Evolutionary conservation across 2,888 invertebrate genomes (phyloP).

Genomic region (Nematopogon swammerdamellus): DNA sequence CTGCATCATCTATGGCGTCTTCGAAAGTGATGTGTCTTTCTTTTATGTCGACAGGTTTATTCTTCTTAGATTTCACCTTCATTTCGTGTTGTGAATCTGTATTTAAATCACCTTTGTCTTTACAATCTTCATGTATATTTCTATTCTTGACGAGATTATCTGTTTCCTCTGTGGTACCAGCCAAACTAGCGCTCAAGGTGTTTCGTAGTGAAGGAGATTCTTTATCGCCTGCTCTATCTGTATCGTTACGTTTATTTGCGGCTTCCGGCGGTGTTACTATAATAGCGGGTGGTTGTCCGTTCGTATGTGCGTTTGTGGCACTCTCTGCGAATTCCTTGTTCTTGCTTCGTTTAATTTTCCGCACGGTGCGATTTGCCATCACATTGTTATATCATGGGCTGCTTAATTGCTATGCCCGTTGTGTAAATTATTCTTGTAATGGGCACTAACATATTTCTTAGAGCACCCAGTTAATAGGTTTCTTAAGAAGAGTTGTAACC

Average conservation of each 20-base stretch:
- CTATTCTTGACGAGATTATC: too few species aligned
- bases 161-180: too few species aligned
- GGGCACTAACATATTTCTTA: background rate
- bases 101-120: too few species aligned
- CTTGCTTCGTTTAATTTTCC: constrained; percentile 69
- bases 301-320: constrained; percentile 9
- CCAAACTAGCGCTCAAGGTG: too few species aligned
- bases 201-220: too few species aligned
- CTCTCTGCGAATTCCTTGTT: constrained; percentile 23
- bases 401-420: background rate
- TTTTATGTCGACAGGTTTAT: too few species aligned
- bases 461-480: background rate
- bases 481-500: too few species aligned
- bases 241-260: constrained; percentile 8
- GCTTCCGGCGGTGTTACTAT: constrained; percentile 33
- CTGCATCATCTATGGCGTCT: too few species aligned
- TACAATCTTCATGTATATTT: too few species aligned
- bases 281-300: constrained; percentile 29
- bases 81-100: constrained; percentile 18
- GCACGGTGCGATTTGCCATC: constrained; percentile 67
- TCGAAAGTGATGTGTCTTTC: too few species aligned
- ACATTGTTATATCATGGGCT: constrained; percentile 41
- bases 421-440: background rate
- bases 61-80: constrained; percentile 28
- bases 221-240: too few species aligned